Evolutionary conservation across 2,113 vertebrate genomes (phyloP).

Genomic region (Hippocampus guttulatus): DNA sequence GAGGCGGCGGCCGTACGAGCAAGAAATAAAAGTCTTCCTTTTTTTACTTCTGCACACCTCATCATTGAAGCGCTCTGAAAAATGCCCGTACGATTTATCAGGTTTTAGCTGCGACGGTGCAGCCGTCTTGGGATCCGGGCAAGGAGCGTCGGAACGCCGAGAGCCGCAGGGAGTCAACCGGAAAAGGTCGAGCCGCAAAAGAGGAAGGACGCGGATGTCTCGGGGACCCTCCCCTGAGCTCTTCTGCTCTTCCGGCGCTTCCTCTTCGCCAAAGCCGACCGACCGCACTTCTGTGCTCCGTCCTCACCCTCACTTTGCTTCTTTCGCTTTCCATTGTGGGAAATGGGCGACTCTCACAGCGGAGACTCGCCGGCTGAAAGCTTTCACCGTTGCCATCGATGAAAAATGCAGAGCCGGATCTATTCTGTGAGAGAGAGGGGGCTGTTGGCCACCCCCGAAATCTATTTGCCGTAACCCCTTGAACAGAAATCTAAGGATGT

Average conservation of each 20-base stretch:
- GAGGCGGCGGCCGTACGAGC: no score
- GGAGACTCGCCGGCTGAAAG: background rate
- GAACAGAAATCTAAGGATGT: no score
- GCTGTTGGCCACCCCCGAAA: no score
- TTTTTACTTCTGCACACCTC: background rate
- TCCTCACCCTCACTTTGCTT: background rate
- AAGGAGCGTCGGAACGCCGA: background rate
- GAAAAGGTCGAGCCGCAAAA: background rate
- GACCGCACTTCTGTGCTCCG: conserved; percentile 19
- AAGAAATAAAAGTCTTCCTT: no score
- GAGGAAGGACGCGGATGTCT: conserved; percentile 35
- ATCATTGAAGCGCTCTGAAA: background rate
- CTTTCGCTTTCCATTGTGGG: background rate
- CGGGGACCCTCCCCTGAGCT: conserved; percentile 20
- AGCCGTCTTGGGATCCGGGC: background rate
- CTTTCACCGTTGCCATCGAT: background rate
- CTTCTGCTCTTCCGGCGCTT: conserved; percentile 14
- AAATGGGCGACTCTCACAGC: background rate
- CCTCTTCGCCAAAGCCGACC: conserved; percentile 10
- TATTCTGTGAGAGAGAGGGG: no score
- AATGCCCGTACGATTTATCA: background rate
- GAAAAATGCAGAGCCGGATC: no score
- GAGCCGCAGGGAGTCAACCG: background rate
- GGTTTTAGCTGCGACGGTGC: background rate
- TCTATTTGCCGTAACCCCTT: no score